Percentiles rank a stretch among this genome's conserved stretches.
Evolutionary conservation across 2,113 vertebrate genomes (phyloP).

Genomic region (Ciconia stormi): DNA sequence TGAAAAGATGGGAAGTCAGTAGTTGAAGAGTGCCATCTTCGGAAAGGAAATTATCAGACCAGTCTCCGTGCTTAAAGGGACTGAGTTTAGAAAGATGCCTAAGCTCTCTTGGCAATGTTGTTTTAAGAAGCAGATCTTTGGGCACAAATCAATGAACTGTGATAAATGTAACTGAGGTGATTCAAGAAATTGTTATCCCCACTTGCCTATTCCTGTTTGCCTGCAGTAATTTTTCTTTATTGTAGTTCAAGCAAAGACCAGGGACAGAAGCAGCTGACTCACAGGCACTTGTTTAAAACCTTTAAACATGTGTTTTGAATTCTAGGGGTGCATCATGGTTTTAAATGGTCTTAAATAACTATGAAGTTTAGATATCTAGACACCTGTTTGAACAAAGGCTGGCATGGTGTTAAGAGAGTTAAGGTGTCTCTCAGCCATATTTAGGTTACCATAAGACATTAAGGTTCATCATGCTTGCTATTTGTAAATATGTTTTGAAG

Average conservation of each 20-base stretch:
- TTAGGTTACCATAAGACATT: neutral
- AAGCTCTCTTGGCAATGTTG: neutral
- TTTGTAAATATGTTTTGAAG: neutral
- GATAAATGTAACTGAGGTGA: neutral
- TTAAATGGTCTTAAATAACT: neutral
- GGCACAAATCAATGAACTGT: neutral
- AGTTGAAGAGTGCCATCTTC: neutral
- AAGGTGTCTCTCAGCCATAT: neutral
- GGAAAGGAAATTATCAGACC: accelerated
- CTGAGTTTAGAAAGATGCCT: neutral
- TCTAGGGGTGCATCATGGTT: neutral
- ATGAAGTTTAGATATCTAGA: neutral
- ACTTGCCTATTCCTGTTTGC: neutral
- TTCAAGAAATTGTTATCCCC: neutral
- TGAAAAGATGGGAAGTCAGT: neutral
- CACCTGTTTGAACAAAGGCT: neutral
- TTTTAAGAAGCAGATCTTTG: neutral
- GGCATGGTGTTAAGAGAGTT: neutral
- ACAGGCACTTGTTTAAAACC: neutral
- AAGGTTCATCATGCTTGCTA: neutral
- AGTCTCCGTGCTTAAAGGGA: neutral
- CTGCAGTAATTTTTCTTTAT: neutral
- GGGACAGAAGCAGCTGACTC: neutral
- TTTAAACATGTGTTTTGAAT: neutral
- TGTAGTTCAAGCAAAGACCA: neutral